Evolutionary conservation across 2,888 invertebrate genomes (phyloP), one percentile per base, ranked within the genome.

Genomic region (Eupithecia exiguata): DNA sequence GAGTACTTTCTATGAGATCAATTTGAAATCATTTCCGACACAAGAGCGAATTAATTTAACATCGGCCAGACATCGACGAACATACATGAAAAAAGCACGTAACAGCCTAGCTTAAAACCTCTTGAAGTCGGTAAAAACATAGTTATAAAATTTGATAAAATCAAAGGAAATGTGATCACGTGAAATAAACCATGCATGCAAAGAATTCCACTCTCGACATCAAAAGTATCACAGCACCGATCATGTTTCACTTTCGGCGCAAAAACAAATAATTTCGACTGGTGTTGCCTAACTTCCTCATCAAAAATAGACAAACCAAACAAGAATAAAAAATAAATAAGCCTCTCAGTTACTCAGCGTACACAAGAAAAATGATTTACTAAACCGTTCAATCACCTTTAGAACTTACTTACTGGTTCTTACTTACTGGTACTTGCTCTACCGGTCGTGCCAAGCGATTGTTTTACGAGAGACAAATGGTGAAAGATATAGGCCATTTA

Each of bases 401-500:
- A 58, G 25, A 58, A 25, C 46, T 58, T n/a, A n/a, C n/a, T n/a
- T 58, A 58, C 58, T 14, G 5, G 21, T 53, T 25, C 58, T 53
- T 21, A 12, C 10, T 53, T 58, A 58, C 58, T 14, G 5, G 21
- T 53, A 58, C 58, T 53, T 21, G 4, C 10, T 53, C n/a, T 21
- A 58, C 58, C 58, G 25, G 25, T 18, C 63, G 35, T 38, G 63
- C 38, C 63, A 63, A 63, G 63, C 18, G 21, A n/a, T n/a, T n/a
- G 38, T 66, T 6, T 25, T 10, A 43, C 65, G 66, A 25, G 58
- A 58, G 58, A 58, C 58, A 25, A 58, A 58, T 66, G 21, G 66
- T 66, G 40, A 30, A 62, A 66, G 66, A 38, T 66, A 43, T 66
- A n/a, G 40, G 40, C 40, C 66, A 66, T 66, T 63, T 68, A 25